Base-by-base conservation (phyloP, 1,140 invertebrate species). In the Augochlora pura region DNA sequence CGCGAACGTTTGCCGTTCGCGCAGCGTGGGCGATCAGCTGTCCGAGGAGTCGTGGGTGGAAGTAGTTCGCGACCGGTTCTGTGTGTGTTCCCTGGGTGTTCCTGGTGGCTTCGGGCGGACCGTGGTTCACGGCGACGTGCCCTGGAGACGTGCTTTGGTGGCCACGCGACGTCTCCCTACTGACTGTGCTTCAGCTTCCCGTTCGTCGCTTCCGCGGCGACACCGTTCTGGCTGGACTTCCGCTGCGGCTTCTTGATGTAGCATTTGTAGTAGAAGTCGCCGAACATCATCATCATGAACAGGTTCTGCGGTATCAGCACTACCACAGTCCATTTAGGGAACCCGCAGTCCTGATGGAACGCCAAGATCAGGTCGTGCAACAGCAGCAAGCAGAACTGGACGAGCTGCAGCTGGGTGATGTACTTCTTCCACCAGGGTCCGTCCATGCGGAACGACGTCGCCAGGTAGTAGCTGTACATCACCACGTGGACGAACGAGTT, bases 211-310 rank as follows among this genome's bases (percentile, higher is more conserved):
- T 87, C 79, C 12, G 71, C 60, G 74, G 21, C 25, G 39, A 64
- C 0, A 32, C n/a, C 65, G 23, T 81, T 86, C 68, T 57, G 3
- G 14, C 14, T 4, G 27, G 8, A 23, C 46, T 72, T 78, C 21
- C 68, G 52, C 38, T 90, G 93, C 64, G 65, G 57, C 46, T 91
- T 94, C 66, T 92, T 94, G 0, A 95, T 86, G 88, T 99, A 98
- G 0, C 96, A 93, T 88, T 96, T 96, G 72, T 95, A 95, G 88
- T 98, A 99, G 93, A 98, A 99, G 73, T 98, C 96, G 2, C 94
- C 93, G 88, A 98, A 99, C 6, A 99, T 93, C 70, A 96, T 90
- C 1, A 98, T 94, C 95, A 98, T 96, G 82, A 96, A 96, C 4
- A 95, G 49, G 86, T 96, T 95, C 87, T 96, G 96, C 21, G 95